Base-by-base conservation (phyloP, 1,140 invertebrate species). In the Drosophila ananassae region DNA sequence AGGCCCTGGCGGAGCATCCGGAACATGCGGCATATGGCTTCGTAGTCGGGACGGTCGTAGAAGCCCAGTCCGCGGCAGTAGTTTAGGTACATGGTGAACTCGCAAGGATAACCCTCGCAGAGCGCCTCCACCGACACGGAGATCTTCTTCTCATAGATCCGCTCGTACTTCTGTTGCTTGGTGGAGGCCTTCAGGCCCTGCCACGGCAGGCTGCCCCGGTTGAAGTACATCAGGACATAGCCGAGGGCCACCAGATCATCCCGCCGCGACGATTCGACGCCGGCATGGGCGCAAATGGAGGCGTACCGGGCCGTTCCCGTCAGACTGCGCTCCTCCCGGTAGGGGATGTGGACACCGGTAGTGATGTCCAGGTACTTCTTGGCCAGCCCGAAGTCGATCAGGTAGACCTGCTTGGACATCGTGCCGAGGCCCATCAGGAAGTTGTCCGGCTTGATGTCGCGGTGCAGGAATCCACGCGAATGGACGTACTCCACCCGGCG, bases 21-120 rank as follows among this genome's bases (percentile, higher is more conserved):
- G 94, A 99, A 99, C 89, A 99, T 94, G 90, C 99, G 99, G 80
- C 98, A 61, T 10, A 87, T 94, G 92, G 97, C 97, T 95, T 98
- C 98, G 92, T 99, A 99, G 90, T 99, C 97, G 5, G 98, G 98
- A 8, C 95, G 95, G 90, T 98, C 97, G 92, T 99, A 97, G 93
- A 99, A 99, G 52, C 96, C 94, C 63, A 99, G 93, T 24, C 97
- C 97, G 92, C 97, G 95, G 92, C 97, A 98, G 92, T 99, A 99
- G 93, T 98, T 98, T 91, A 99, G 94, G 93, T 99, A 99, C 97
- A 98, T 98, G 48, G 97, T 94, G 93, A 99, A 99, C 93, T 99
- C 98, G 21, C 97, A 97, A 77, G 98, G 97, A 92, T 96, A 98
- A 30, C 97, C 96, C 95, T 97, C 97, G 93, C 97, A 98, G 44